Percentiles rank a stretch among this genome's conserved stretches.
Conservation (phyloP, 2,797 vertebrate genomes). For the Amblyopsis hoosieri region DNA sequence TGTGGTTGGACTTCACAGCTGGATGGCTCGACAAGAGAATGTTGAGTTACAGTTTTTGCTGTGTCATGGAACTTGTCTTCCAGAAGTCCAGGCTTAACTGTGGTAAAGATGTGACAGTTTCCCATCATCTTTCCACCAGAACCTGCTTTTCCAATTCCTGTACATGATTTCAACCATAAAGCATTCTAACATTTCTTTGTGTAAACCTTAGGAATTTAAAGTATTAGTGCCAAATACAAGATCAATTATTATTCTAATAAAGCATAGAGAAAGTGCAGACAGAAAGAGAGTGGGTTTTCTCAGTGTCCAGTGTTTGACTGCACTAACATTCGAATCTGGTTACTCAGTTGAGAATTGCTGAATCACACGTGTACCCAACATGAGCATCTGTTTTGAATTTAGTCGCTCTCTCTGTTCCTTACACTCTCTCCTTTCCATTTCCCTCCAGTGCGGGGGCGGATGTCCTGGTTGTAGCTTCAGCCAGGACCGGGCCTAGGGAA, state of each 20-base stretch:
- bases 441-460: conserved; percentile 64
- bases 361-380: conserved; percentile 64
- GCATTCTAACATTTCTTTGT: conserved; percentile 18
- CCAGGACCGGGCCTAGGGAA: conserved; percentile 60
- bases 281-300: conserved; percentile 11
- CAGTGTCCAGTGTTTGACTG: conserved; percentile 3
- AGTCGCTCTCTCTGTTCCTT: conserved; percentile 35
- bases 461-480: conserved; percentile 39
- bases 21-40: conserved; percentile 20
- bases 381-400: conserved; percentile 73
- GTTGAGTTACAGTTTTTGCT: conserved; percentile 49
- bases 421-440: conserved; percentile 40
- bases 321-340: conserved; percentile 15
- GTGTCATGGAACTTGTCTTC: conserved; percentile 38
- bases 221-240: conserved; percentile 2
- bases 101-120: conserved; percentile 55
- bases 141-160: conserved; percentile 1
- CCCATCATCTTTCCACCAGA: conserved; percentile 25
- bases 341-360: conserved; percentile 54
- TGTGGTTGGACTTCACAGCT: conserved; percentile 1
- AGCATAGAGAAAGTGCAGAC: conserved; percentile 8
- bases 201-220: conserved; percentile 33
- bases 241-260: neutral
- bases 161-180: conserved; percentile 26
- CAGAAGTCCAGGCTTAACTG: conserved; percentile 22